Evolutionary conservation across 2,113 vertebrate species (phyloP).

Genomic region (Acrocephalus arundinaceus): DNA sequence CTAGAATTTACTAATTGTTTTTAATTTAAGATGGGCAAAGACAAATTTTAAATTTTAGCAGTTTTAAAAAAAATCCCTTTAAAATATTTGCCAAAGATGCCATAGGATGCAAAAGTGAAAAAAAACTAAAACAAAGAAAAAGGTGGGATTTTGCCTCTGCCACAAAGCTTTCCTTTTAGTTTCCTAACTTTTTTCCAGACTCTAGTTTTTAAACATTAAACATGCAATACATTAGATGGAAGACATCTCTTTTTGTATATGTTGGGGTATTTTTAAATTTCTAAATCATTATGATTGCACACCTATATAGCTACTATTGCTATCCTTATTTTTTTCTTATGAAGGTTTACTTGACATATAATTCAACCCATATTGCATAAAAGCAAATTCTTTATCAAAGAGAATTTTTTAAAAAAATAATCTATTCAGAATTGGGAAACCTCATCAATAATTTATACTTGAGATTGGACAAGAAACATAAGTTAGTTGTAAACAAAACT

Average conservation of each 20-base stretch:
- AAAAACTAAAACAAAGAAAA: not conserved
- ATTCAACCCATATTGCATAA: not conserved
- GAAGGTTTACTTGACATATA: not conserved
- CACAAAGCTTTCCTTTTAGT: not conserved
- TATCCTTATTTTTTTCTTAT: not conserved
- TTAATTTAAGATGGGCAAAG: not conserved
- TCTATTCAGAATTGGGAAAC: not conserved
- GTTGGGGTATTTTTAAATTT: not conserved
- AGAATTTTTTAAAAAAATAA: not conserved
- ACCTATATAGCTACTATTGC: not conserved
- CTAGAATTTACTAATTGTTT: not conserved
- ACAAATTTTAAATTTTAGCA: not conserved
- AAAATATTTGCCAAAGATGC: not conserved
- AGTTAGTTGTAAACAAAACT: not conserved
- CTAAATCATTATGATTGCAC: not conserved
- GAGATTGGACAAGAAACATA: not conserved
- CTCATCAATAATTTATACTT: not conserved
- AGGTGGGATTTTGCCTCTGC: fast-evolving
- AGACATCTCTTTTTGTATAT: not conserved
- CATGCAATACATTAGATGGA: not conserved
- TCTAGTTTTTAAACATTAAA: not conserved
- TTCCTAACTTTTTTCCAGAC: not conserved
- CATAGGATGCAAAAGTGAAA: not conserved
- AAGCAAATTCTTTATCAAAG: not conserved
- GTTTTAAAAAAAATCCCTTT: not conserved